These are phyloP conservation scores for Pterophyllum scalare DNA, from an alignment of 2,113 vertebrate genomes.

Conservation along the genomic window DNA sequence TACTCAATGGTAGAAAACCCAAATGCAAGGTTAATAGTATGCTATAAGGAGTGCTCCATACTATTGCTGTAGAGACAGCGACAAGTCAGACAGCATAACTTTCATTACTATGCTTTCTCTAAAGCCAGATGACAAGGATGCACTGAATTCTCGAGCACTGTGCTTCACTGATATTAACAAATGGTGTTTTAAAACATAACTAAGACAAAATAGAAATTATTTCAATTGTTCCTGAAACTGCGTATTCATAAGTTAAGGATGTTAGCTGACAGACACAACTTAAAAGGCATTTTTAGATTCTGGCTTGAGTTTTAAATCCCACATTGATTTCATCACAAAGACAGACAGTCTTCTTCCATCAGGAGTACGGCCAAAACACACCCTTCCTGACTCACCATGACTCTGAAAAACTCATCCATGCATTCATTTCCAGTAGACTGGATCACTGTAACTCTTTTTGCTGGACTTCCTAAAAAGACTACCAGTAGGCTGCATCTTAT, in stretches of 20 bases:
- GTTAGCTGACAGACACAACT: no score
- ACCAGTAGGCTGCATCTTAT: not conserved
- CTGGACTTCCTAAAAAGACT: no score
- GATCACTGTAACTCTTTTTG: not conserved
- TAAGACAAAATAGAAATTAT: not conserved
- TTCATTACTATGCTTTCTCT: not conserved
- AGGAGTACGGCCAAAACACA: not conserved
- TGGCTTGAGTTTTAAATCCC: no score
- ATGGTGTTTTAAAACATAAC: not conserved
- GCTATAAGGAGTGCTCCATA: not conserved
- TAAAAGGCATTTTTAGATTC: no score
- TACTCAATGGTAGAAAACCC: not conserved
- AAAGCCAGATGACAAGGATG: not conserved
- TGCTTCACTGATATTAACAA: not conserved
- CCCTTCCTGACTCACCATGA: not conserved
- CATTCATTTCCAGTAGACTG: not conserved
- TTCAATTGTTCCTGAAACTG: no score
- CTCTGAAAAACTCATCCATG: not conserved
- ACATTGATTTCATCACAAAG: no score
- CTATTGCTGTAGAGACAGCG: not conserved
- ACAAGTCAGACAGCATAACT: not conserved
- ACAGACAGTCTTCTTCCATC: no score
- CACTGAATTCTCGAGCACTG: not conserved
- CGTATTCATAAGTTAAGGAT: no score
- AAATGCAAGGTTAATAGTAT: not conserved